These are phyloP conservation scores for Galerucella pusilla DNA, from an alignment of 2,888 invertebrate genomes.

Conservation along the genomic window DNA sequence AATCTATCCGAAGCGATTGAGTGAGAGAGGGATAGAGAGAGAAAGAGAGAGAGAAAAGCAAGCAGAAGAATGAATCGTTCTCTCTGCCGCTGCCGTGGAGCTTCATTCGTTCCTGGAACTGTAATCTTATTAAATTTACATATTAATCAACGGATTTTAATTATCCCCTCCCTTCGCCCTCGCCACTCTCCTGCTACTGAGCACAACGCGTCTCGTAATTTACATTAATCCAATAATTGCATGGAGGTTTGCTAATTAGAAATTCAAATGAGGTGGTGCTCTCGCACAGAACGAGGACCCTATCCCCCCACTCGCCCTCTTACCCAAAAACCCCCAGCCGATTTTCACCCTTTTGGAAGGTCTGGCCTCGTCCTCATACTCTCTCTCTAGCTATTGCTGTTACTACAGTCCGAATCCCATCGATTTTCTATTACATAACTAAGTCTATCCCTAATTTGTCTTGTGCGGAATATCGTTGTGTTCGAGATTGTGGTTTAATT, in stretches of 20 bases:
- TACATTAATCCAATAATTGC: conserved; percentile 95
- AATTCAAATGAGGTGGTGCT: conserved; percentile 74
- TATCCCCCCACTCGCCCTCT: conserved; percentile 54
- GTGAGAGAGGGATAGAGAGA: not conserved
- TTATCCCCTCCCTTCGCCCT: conserved; percentile 78
- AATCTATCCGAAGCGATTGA: conserved; percentile 14
- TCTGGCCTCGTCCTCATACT: conserved; percentile 42
- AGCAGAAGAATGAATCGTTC: conserved; percentile 26
- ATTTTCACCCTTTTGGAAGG: conserved; percentile 45
- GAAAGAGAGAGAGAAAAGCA: conserved; percentile 6
- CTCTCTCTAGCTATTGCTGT: conserved; percentile 51
- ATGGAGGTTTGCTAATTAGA: conserved; percentile 92
- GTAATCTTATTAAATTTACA: conserved; percentile 99
- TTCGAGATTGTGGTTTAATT: conserved; percentile 33
- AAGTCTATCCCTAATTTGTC: conserved; percentile 51
- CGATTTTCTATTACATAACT: conserved; percentile 64
- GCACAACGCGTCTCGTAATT: conserved; percentile 67
- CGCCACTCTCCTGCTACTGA: conserved; percentile 60
- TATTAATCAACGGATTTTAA: conserved; percentile 99
- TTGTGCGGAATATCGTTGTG: conserved; percentile 40
- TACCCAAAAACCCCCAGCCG: conserved; percentile 32
- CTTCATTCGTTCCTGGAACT: conserved; percentile 85
- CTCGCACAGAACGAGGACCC: conserved; percentile 49
- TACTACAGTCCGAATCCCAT: conserved; percentile 65
- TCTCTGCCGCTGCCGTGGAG: conserved; percentile 51